Evolutionary conservation across 1,140 invertebrate species (phyloP).

Genomic region (Aphelinus atriplicis): DNA sequence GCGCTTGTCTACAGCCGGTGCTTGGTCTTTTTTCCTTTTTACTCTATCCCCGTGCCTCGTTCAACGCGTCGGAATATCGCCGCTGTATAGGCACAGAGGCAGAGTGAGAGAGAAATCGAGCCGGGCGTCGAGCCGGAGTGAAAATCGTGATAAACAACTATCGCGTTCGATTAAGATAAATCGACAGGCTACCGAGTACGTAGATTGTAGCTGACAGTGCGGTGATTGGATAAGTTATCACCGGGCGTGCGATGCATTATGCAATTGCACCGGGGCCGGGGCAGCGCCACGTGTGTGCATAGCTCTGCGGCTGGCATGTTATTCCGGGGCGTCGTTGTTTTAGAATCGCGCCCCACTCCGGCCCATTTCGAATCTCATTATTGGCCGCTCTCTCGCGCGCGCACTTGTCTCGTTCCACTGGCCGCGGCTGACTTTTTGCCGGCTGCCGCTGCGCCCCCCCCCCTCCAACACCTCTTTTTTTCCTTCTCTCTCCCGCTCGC

Average conservation of each 20-base stretch:
- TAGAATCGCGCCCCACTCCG: constrained; percentile 34
- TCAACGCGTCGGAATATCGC: neutral
- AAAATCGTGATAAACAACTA: constrained; percentile 64
- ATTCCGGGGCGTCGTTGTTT: constrained; percentile 48
- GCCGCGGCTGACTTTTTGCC: neutral
- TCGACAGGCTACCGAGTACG: constrained; percentile 60
- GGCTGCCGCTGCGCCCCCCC: neutral
- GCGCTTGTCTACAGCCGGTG: no score
- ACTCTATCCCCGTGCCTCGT: constrained; percentile 1
- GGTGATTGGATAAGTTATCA: constrained; percentile 64
- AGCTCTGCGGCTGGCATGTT: constrained; percentile 39
- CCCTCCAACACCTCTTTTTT: neutral
- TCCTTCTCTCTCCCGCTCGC: constrained; percentile 2
- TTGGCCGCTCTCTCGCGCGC: constrained; percentile 27
- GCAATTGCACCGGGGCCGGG: constrained; percentile 47
- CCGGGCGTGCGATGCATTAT: constrained; percentile 57
- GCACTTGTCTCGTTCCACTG: neutral
- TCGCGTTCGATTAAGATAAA: constrained; percentile 64
- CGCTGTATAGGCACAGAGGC: neutral
- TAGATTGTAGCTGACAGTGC: constrained; percentile 63
- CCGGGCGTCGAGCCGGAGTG: constrained; percentile 47
- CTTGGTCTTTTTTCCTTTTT: constrained; percentile 20
- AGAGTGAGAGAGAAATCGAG: constrained; percentile 52
- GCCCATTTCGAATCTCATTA: constrained; percentile 54
- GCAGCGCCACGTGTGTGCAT: neutral